Evolutionary conservation across 2,888 invertebrate species (phyloP).

Genomic region (Campaea margaritaria): DNA sequence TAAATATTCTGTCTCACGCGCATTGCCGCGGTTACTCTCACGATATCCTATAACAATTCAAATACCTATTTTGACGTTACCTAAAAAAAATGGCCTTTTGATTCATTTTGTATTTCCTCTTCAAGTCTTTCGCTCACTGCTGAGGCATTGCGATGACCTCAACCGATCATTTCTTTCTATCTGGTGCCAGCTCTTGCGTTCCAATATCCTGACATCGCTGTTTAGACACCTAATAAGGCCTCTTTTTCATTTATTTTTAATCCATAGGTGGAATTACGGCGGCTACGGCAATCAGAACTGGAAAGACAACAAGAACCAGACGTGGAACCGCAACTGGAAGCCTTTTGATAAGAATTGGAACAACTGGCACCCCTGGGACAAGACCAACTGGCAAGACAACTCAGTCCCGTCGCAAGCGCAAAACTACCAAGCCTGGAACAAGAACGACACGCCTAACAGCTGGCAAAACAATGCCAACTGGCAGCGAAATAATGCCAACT

Average conservation of each 20-base stretch:
- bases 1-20: no score
- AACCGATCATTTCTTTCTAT: no score
- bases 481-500: slow-evolving; percentile 20
- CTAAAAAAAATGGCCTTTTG: no score
- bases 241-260: neutral
- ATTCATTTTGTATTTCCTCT: no score
- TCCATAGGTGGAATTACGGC: slow-evolving; percentile 47
- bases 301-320: slow-evolving; percentile 53
- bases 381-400: slow-evolving; percentile 43
- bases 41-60: no score
- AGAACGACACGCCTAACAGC: slow-evolving; percentile 25
- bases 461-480: slow-evolving; percentile 26
- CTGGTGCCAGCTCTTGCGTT: no score
- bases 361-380: slow-evolving; percentile 48
- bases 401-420: slow-evolving; percentile 37
- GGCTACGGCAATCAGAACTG: slow-evolving; percentile 46
- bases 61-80: no score
- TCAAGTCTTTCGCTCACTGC: no score
- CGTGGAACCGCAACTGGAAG: slow-evolving; percentile 62
- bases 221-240: no score
- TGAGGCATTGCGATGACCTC: no score
- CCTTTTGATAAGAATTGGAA: slow-evolving; percentile 62
- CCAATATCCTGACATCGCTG: no score
- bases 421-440: slow-evolving; percentile 37
- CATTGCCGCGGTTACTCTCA: no score